Percentiles rank a stretch among this genome's conserved stretches.
These are phyloP conservation scores for Gastracanthus pulcherrimus DNA, from an alignment of 2,888 invertebrate species.

Conservation along the genomic window DNA sequence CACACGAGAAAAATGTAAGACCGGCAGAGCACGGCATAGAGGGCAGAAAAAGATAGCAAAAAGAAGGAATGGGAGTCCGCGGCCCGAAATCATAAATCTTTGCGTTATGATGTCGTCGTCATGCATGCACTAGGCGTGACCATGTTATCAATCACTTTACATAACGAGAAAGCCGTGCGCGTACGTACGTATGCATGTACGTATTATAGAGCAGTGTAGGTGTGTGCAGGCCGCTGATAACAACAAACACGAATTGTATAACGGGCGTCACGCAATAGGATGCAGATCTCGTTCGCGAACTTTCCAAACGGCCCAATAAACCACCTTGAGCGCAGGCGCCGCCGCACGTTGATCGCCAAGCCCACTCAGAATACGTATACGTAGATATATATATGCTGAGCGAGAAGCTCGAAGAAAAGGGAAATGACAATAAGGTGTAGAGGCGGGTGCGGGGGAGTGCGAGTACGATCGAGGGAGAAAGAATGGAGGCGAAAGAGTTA, in stretches of 20 bases:
- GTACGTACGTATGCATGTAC: neutral
- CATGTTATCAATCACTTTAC: constrained; percentile 56
- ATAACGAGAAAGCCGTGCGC: constrained; percentile 54
- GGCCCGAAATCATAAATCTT: constrained; percentile 52
- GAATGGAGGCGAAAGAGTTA: too few relatives aligned
- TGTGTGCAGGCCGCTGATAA: constrained; percentile 35
- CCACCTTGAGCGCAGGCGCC: neutral
- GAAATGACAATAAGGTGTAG: neutral
- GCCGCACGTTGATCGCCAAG: neutral
- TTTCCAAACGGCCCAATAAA: constrained; percentile 50
- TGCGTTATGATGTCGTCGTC: constrained; percentile 37
- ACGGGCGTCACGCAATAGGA: constrained; percentile 53
- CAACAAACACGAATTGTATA: constrained; percentile 54
- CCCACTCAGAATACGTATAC: neutral
- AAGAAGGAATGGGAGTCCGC: neutral
- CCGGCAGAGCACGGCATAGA: too few relatives aligned
- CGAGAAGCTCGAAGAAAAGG: neutral
- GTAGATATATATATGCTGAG: neutral
- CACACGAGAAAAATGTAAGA: neutral
- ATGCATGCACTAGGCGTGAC: constrained; percentile 23
- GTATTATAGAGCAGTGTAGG: neutral
- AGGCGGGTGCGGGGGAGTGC: neutral
- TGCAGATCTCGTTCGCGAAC: constrained; percentile 42
- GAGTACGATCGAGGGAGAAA: neutral
- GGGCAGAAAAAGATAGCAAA: neutral